Evolutionary conservation across 2,797 vertebrate genomes (phyloP).

Genomic region (Trachops cirrhosus): DNA sequence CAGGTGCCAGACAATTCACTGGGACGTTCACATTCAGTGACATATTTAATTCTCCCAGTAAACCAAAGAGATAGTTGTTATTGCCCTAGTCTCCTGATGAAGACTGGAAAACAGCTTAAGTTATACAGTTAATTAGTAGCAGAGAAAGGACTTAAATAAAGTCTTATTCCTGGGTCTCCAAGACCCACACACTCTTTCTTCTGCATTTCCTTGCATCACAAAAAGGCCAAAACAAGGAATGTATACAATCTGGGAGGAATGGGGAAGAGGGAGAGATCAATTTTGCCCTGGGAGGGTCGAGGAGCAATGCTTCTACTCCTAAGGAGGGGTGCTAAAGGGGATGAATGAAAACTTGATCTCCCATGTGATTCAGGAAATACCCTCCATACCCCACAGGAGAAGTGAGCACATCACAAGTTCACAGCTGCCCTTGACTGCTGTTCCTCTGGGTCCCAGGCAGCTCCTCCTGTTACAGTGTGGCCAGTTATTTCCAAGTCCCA

Average conservation of each 20-base stretch:
- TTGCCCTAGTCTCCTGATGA: background rate
- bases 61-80: background rate
- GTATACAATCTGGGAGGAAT: background rate
- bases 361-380: background rate
- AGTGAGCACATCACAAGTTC: background rate
- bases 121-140: background rate
- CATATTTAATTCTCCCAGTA: background rate
- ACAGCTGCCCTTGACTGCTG: background rate
- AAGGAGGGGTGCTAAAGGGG: background rate
- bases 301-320: background rate
- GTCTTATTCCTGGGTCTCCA: background rate
- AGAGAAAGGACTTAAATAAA: background rate
- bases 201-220: background rate
- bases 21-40: background rate
- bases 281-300: background rate
- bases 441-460: background rate
- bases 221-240: background rate
- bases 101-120: background rate
- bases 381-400: background rate
- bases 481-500: conserved; percentile 54
- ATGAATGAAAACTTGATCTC: background rate
- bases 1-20: background rate
- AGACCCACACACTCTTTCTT: background rate
- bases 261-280: background rate
- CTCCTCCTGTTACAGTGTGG: background rate